Evolutionary conservation across 2,888 invertebrate genomes (phyloP).

Genomic region (Hymenopus coronatus): DNA sequence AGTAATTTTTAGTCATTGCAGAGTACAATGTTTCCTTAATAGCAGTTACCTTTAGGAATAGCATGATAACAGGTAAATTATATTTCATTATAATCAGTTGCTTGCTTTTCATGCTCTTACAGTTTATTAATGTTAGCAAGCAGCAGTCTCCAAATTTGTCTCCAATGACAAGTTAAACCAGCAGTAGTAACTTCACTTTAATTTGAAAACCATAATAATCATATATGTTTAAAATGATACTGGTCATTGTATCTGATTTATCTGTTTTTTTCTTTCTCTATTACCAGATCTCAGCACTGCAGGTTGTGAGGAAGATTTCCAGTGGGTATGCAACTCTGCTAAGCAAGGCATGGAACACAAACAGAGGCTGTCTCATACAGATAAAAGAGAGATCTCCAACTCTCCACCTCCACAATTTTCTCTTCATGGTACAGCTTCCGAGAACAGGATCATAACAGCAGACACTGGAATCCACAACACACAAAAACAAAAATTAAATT

Average conservation of each 20-base stretch:
- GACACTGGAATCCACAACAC: background rate
- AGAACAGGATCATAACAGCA: background rate
- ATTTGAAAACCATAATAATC: too few relatives aligned
- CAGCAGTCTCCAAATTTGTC: too few relatives aligned
- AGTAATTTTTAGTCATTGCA: too few relatives aligned
- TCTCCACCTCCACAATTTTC: background rate
- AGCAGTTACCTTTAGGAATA: too few relatives aligned
- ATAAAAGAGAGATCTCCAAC: conserved; percentile 2
- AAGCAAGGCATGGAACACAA: background rate
- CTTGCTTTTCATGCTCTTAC: too few relatives aligned
- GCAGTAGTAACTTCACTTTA: too few relatives aligned
- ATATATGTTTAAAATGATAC: background rate
- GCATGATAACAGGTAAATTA: too few relatives aligned
- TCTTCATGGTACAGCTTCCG: background rate
- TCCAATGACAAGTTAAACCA: too few relatives aligned
- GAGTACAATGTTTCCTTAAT: too few relatives aligned
- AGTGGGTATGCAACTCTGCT: conserved; percentile 55
- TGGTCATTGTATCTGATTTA: background rate
- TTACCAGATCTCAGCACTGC: conserved; percentile 55
- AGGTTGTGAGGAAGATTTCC: conserved; percentile 65
- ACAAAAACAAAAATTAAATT: background rate
- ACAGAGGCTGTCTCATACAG: background rate
- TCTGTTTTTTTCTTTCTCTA: background rate
- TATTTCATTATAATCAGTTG: too few relatives aligned
- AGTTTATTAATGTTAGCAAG: too few relatives aligned